A percentile compares a stretch with the other conserved stretches of the same genome.
phyloP scores from a whole-genome alignment of 2,113 vertebrate genomes.

The Chaetorhynchus papuensis region DNA sequence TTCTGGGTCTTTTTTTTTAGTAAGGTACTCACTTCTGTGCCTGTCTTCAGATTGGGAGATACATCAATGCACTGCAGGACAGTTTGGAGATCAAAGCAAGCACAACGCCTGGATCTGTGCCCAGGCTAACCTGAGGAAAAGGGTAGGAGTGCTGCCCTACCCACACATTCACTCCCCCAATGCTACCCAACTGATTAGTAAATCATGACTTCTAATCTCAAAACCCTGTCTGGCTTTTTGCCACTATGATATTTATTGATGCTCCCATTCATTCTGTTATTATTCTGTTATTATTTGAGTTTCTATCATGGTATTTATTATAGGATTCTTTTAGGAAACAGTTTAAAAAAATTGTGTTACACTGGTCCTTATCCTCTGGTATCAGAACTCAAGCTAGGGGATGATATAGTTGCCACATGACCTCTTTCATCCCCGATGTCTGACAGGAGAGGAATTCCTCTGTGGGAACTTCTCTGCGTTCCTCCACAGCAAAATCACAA shows the following conservation, averaged over 20 bases:
- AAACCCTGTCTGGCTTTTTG: neutral
- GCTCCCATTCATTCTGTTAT: neutral
- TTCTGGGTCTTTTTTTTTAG: neutral
- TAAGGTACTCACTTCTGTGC: neutral
- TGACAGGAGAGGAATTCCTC: neutral
- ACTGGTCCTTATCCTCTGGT: neutral
- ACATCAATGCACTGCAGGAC: neutral
- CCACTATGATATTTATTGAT: neutral
- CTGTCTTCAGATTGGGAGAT: neutral
- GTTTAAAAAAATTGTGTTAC: neutral
- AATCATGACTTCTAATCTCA: neutral
- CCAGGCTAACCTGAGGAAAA: neutral
- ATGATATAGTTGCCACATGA: neutral
- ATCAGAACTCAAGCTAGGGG: neutral
- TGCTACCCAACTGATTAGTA: neutral
- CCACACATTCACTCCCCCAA: neutral
- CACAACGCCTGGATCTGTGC: neutral
- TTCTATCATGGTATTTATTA: neutral
- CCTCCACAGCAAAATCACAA: neutral
- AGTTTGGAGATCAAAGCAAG: neutral
- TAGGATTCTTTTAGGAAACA: neutral
- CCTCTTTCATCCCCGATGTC: neutral
- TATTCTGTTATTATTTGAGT: neutral
- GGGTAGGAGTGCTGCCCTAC: neutral
- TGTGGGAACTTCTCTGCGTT: neutral